Percentiles rank a stretch among this genome's conserved stretches.
phyloP scores from a whole-genome alignment of 1,140 invertebrate species.

The Chymomyza costata region DNA sequence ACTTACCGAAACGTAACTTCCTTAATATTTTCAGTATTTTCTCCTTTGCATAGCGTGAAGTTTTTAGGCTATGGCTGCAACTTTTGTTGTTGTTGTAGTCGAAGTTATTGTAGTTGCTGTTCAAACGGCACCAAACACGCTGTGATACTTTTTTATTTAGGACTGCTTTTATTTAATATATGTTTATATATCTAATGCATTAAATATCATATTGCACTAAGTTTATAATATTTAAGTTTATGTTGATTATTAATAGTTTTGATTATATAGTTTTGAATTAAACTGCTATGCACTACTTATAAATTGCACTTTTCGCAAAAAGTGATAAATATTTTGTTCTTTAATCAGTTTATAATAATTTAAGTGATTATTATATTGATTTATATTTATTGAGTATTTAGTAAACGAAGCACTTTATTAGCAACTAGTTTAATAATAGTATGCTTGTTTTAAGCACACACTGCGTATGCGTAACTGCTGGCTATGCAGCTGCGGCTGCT shows the following conservation, averaged over 20 bases:
- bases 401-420: too few species aligned
- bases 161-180: slow-evolving; percentile 39
- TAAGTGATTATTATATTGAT: slow-evolving; percentile 17
- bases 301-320: too few species aligned
- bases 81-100: background rate
- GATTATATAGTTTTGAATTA: background rate
- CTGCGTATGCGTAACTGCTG: slow-evolving; percentile 29
- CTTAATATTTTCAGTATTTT: slow-evolving; percentile 25
- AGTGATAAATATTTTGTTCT: slow-evolving; percentile 1
- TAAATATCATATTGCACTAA: slow-evolving; percentile 18
- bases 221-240: too few species aligned
- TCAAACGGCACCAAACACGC: too few species aligned
- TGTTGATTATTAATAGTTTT: background rate
- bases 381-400: slow-evolving; percentile 9
- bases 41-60: slow-evolving; percentile 12
- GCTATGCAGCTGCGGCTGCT: slow-evolving; percentile 11
- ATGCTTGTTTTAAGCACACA: slow-evolving; percentile 11
- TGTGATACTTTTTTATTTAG: slow-evolving; percentile 16
- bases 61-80: slow-evolving; percentile 9
- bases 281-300: too few species aligned
- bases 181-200: slow-evolving; percentile 16
- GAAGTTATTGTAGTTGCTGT: slow-evolving; percentile 11
- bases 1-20: slow-evolving; percentile 35
- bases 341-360: slow-evolving; percentile 20
- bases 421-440: slow-evolving; percentile 2